A percentile compares a stretch with the other conserved stretches of the same genome.
Conservation (phyloP, 2,888 invertebrate species). For the Drosophila peninsularis region DNA sequence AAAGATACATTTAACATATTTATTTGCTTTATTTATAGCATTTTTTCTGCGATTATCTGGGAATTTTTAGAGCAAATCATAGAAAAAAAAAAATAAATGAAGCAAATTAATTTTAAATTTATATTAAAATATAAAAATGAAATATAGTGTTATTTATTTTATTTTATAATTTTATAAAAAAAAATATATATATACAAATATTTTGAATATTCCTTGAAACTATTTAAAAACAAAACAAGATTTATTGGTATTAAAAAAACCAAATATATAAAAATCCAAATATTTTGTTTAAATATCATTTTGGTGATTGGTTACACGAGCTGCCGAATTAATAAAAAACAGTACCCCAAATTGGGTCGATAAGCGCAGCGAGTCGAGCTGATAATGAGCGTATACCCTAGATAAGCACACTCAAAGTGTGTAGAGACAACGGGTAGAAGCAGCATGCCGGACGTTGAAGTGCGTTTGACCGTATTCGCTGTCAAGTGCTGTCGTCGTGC, state of each 20-base stretch:
- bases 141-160: no score
- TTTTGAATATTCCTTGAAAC: no score
- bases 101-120: neutral
- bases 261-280: no score
- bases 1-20: neutral
- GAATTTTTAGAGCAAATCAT: neutral
- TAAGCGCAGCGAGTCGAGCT: neutral
- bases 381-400: neutral
- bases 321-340: neutral
- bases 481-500: conserved; percentile 5
- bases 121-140: neutral
- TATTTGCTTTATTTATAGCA: neutral
- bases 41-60: neutral
- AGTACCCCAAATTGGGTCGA: neutral
- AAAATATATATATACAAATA: no score
- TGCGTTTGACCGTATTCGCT: conserved; percentile 3
- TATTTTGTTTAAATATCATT: no score
- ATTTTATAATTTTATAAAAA: no score
- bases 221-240: no score
- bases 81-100: neutral
- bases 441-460: neutral
- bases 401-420: neutral
- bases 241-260: no score
- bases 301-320: no score
- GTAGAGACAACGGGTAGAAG: neutral